Evolutionary conservation across 2,888 invertebrate genomes (phyloP).

Genomic region (Patella depressa): DNA sequence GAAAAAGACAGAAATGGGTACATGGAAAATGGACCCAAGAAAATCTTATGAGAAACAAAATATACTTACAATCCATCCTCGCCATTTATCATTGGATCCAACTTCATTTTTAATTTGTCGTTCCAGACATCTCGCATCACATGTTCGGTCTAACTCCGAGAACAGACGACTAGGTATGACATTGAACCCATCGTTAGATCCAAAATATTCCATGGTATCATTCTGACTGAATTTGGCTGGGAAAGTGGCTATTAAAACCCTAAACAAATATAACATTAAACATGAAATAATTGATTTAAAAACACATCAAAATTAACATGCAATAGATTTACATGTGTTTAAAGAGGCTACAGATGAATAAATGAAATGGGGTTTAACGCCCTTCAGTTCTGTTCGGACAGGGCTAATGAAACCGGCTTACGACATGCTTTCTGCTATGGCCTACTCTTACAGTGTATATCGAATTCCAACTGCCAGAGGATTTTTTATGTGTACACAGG

Average conservation of each 20-base stretch:
- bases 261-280: slow-evolving; percentile 73
- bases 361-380: too few species aligned
- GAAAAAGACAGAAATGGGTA: too few species aligned
- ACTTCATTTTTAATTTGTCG: slow-evolving; percentile 37
- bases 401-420: too few species aligned
- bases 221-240: slow-evolving; percentile 45
- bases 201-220: slow-evolving; percentile 49
- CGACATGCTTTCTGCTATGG: too few species aligned
- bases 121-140: slow-evolving; percentile 46
- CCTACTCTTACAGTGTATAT: too few species aligned
- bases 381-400: too few species aligned
- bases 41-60: background rate
- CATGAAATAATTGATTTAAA: background rate
- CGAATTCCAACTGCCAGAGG: too few species aligned
- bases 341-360: too few species aligned
- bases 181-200: slow-evolving; percentile 39
- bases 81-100: background rate
- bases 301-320: too few species aligned
- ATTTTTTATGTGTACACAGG: too few species aligned
- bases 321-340: too few species aligned
- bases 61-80: slow-evolving; percentile 27
- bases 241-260: slow-evolving; percentile 54
- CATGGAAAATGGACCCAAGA: too few species aligned
- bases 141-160: slow-evolving; percentile 23
- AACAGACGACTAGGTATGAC: slow-evolving; percentile 28